phyloP scores from a whole-genome alignment of 2,888 invertebrate genomes.

The Campoletis raptor region DNA sequence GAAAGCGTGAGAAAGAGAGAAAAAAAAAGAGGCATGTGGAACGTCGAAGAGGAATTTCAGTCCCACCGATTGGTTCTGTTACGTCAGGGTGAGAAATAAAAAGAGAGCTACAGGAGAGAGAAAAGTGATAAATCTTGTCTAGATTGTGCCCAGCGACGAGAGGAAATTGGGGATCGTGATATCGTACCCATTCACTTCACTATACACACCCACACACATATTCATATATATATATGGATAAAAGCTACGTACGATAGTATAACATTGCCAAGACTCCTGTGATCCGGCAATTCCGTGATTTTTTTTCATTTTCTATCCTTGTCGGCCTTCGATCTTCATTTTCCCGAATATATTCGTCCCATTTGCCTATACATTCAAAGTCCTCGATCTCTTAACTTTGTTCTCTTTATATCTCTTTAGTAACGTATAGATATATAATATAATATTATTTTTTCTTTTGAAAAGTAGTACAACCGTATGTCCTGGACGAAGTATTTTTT shows the following conservation, averaged over 20 bases:
- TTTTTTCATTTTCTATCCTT: conserved; percentile 18
- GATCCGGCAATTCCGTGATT: conserved; percentile 37
- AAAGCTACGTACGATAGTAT: conserved; percentile 31
- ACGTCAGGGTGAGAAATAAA: conserved; percentile 24
- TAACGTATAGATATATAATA: background rate
- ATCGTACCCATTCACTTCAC: conserved; percentile 63
- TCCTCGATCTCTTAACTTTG: background rate
- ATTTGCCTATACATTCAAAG: conserved; percentile 20
- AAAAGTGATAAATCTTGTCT: conserved; percentile 69
- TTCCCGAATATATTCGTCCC: background rate
- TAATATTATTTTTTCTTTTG: background rate
- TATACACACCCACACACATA: background rate
- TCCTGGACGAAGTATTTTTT: background rate
- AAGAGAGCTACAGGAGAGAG: conserved; percentile 13
- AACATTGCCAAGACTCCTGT: conserved; percentile 37
- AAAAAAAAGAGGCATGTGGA: conserved; percentile 41
- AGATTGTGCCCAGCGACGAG: conserved; percentile 67
- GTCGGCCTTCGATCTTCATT: conserved; percentile 11
- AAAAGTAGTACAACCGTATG: background rate
- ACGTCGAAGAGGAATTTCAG: conserved; percentile 55
- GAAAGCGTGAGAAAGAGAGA: background rate
- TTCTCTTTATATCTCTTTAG: conserved; percentile 18
- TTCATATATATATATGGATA: conserved; percentile 22
- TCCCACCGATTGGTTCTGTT: conserved; percentile 50
- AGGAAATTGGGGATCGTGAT: conserved; percentile 72